Evolutionary conservation across 2,888 invertebrate species (phyloP).

Genomic region (Yponomeuta cagnagella): DNA sequence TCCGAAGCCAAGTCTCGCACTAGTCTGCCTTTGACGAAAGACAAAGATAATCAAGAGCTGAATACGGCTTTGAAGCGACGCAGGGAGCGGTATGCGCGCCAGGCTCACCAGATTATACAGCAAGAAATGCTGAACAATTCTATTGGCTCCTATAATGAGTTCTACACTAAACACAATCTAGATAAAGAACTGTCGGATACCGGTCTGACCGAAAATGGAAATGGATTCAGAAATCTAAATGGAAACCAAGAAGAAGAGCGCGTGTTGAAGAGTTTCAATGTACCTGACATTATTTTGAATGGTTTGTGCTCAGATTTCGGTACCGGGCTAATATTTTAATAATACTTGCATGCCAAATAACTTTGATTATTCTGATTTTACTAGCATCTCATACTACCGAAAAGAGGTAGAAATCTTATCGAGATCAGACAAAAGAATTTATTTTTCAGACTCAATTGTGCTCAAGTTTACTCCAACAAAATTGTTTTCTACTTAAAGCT

Average conservation of each 20-base stretch:
- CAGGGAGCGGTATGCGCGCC: conserved; percentile 88
- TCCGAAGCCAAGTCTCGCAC: conserved; percentile 40
- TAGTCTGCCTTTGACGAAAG: conserved; percentile 45
- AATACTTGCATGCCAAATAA: not conserved
- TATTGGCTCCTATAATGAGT: conserved; percentile 40
- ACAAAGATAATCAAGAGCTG: conserved; percentile 79
- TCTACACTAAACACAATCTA: conserved; percentile 32
- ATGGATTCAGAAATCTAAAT: not conserved
- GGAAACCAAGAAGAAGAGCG: conserved; percentile 38
- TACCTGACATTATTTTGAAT: conserved; percentile 57
- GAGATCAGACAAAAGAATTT: too few species aligned
- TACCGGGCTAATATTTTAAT: not conserved
- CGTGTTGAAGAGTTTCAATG: conserved; percentile 36
- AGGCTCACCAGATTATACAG: conserved; percentile 88
- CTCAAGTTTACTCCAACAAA: too few species aligned
- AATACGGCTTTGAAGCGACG: conserved; percentile 87
- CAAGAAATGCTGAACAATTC: conserved; percentile 75
- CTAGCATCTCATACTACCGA: too few species aligned
- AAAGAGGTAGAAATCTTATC: too few species aligned
- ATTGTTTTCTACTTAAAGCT: too few species aligned
- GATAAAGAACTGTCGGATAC: conserved; percentile 9
- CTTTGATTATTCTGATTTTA: too few species aligned
- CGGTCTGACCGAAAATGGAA: conserved; percentile 6
- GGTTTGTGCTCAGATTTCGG: conserved; percentile 45
- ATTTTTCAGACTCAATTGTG: too few species aligned